Evolutionary conservation across 2,113 vertebrate genomes (phyloP).

Genomic region (Hippocampus zosterae): DNA sequence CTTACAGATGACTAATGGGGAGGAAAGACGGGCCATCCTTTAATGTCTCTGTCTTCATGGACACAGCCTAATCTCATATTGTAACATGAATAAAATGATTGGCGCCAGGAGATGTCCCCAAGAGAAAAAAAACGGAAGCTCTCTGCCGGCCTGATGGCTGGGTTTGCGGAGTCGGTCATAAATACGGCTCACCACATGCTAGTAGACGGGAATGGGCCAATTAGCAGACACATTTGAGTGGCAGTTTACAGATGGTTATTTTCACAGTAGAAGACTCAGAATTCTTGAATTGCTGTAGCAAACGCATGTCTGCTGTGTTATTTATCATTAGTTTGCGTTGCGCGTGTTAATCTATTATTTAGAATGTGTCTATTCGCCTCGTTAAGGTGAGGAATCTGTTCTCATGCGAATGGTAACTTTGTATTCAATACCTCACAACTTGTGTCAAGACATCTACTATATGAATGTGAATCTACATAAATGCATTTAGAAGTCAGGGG

Average conservation of each 20-base stretch:
- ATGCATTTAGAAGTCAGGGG: not conserved
- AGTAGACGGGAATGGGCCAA: not conserved
- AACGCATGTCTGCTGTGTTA: no score
- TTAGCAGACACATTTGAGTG: not conserved
- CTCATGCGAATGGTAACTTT: not conserved
- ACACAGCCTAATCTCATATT: not conserved
- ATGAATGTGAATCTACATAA: not conserved
- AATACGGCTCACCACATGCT: not conserved
- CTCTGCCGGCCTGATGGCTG: not conserved
- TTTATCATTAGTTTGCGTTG: no score
- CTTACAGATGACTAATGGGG: slow-evolving; percentile 29
- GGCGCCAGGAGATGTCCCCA: not conserved
- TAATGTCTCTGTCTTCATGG: slow-evolving; percentile 36
- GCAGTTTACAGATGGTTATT: not conserved
- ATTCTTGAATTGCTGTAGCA: no score
- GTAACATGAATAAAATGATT: not conserved
- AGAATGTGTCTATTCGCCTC: not conserved
- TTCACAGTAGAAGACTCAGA: not conserved
- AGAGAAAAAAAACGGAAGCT: not conserved
- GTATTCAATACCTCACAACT: not conserved
- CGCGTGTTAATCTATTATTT: no score
- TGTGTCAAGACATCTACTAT: not conserved
- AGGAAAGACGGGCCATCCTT: slow-evolving; percentile 15
- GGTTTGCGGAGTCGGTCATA: not conserved
- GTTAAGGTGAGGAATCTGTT: not conserved